Percentiles rank a stretch among this genome's conserved stretches.
These are phyloP conservation scores for Trilocha varians DNA, from an alignment of 2,888 invertebrate genomes.

Conservation along the genomic window DNA sequence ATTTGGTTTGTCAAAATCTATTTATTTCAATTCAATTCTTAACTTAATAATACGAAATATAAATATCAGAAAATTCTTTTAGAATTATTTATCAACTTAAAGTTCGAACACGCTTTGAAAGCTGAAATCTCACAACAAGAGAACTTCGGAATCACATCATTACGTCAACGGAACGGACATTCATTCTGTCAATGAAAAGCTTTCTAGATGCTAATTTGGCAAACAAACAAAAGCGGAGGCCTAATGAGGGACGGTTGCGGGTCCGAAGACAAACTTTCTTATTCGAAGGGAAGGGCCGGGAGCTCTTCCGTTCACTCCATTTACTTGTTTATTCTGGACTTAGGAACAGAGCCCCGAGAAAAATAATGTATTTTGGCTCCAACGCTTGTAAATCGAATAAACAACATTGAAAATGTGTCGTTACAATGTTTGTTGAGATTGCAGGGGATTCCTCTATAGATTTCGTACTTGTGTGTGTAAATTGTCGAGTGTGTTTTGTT, in stretches of 20 bases:
- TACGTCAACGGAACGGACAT: constrained; percentile 35
- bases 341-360: constrained; percentile 32
- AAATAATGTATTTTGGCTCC: constrained; percentile 22
- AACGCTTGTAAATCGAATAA: background rate
- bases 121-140: constrained; percentile 3
- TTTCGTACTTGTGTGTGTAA: too few relatives aligned
- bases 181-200: constrained; percentile 42
- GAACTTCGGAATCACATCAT: constrained; percentile 30
- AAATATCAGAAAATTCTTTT: too few relatives aligned
- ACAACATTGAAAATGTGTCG: background rate
- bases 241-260: constrained; percentile 62
- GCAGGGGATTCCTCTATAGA: background rate
- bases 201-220: constrained; percentile 65
- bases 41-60: too few relatives aligned
- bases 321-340: constrained; percentile 66
- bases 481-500: too few relatives aligned
- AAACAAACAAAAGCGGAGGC: constrained; percentile 64
- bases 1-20: too few relatives aligned
- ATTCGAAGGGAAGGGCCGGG: constrained; percentile 43
- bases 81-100: constrained; percentile 3
- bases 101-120: constrained; percentile 11
- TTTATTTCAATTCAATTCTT: too few relatives aligned
- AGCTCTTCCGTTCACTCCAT: constrained; percentile 64
- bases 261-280: constrained; percentile 63
- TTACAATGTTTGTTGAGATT: background rate